Base-by-base conservation (phyloP, 2,797 vertebrate species). In the Ambastaia sidthimunki region DNA sequence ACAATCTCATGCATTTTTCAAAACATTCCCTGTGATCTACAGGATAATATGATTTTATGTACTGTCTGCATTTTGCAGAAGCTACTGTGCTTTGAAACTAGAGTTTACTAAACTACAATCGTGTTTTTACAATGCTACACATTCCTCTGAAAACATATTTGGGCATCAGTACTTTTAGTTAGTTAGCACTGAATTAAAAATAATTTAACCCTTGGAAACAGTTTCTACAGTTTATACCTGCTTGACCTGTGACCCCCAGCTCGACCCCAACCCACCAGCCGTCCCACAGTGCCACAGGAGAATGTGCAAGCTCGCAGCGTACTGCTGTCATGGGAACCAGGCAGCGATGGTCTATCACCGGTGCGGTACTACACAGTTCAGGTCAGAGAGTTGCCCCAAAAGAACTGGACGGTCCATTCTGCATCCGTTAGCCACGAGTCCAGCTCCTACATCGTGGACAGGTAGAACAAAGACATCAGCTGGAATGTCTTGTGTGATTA, bases 351-450 rank as follows among this genome's bases (percentile, higher is more conserved):
- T 19, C 95, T 99, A n/a, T 99, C 98, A 10, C 97, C 97, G 0
- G 94, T 98, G 23, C 95, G 98, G 4, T 98, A 98, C 91, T 99
- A 98, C 91, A 98, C 97, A 0, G 92, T 99, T 80, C 98, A 99
- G 93, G 93, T 90, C n/a, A 86, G 95, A 0, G 95, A 98, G 91
- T 93, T 99, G 74, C 97, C 97, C 0, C 77, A 92, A 0, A 96
- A 92, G 15, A 88, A 93, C 84, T 99, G 98, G 98, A 92, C 92
- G 0, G 94, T 95, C 81, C 96, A 98, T 85, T 94, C 97, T 0
- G 91, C 97, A 16, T 94, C 97, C 0, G 89, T 96, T 83, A 95
- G 92, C 92, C 97, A 93, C 31, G 97, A 98, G 0, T 89, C 93
- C 84, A 92, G 93, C 3, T 89, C 95, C 76, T 97, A 97, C 86